phyloP scores from a whole-genome alignment of 2,888 invertebrate genomes.

The Nomada goodeniana region DNA sequence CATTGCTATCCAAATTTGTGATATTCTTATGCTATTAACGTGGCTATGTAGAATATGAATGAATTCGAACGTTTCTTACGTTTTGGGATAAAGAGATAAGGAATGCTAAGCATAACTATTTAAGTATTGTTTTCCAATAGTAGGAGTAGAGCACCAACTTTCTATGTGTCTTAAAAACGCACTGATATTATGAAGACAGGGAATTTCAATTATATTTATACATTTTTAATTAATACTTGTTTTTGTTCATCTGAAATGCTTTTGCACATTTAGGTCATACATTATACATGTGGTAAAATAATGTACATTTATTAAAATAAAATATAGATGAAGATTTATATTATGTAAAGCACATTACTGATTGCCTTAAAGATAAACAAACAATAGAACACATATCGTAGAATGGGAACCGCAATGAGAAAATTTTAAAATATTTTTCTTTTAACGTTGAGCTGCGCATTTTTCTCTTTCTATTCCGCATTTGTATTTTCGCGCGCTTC shows the following conservation, averaged over 20 bases:
- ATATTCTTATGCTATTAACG: constrained; percentile 62
- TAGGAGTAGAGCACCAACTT: constrained; percentile 53
- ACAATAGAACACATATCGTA: constrained; percentile 39
- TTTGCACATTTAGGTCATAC: constrained; percentile 58
- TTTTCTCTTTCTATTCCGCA: neutral
- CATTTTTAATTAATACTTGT: constrained; percentile 47
- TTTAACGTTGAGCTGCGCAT: neutral
- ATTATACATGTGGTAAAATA: constrained; percentile 44
- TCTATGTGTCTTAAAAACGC: constrained; percentile 54
- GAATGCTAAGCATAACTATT: constrained; percentile 27
- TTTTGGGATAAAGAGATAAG: constrained; percentile 21
- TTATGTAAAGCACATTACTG: constrained; percentile 44
- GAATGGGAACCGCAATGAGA: constrained; percentile 53
- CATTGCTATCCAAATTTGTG: constrained; percentile 67
- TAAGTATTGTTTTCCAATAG: constrained; percentile 32
- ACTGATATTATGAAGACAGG: constrained; percentile 61
- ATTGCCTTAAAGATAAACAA: constrained; percentile 8
- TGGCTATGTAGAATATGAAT: constrained; percentile 43
- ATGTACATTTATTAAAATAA: constrained; percentile 62
- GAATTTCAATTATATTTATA: constrained; percentile 51
- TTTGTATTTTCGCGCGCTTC: constrained; percentile 31
- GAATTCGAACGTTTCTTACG: constrained; percentile 17
- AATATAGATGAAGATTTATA: constrained; percentile 66
- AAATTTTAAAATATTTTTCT: constrained; percentile 55
- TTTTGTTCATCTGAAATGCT: constrained; percentile 41